Conservation (phyloP, 2,888 invertebrate genomes). For the Pollenia labialis region DNA sequence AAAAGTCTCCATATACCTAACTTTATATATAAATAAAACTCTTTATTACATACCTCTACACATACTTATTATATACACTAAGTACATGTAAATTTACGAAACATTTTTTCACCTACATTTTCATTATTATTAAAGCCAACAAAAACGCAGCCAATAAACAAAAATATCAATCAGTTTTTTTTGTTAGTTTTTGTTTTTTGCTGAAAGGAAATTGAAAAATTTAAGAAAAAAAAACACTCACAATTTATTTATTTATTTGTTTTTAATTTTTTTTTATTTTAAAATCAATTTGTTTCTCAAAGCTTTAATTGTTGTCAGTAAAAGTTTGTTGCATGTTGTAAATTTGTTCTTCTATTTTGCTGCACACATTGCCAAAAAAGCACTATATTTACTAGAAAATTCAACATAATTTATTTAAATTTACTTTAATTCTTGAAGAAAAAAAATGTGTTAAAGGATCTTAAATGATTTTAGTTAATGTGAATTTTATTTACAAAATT, state of each 20-base stretch:
- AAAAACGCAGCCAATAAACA: neutral
- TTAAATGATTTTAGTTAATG: slow-evolving; percentile 16
- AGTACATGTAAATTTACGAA: neutral
- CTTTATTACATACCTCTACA: neutral
- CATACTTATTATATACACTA: neutral
- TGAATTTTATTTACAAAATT: neutral
- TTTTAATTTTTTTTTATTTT: neutral
- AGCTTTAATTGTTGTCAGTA: slow-evolving; percentile 28
- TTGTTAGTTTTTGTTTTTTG: neutral
- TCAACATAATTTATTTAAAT: neutral
- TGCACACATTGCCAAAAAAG: neutral
- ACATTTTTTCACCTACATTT: slow-evolving; percentile 9
- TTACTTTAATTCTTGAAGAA: neutral
- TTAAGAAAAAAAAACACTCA: neutral
- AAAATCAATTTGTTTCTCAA: slow-evolving; percentile 20
- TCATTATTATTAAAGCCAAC: neutral
- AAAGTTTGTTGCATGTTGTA: slow-evolving; percentile 30
- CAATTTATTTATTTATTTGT: neutral
- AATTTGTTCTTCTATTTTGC: neutral
- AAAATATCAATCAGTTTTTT: slow-evolving; percentile 1
- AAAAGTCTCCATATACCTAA: neutral
- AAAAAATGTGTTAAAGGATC: slow-evolving; percentile 4
- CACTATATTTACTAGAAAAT: slow-evolving; percentile 5
- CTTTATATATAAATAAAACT: neutral
- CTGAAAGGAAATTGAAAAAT: slow-evolving; percentile 24